These are phyloP conservation scores for Tragelaphus imberbis DNA, from an alignment of 2,113 vertebrate genomes.

Conservation along the genomic window DNA sequence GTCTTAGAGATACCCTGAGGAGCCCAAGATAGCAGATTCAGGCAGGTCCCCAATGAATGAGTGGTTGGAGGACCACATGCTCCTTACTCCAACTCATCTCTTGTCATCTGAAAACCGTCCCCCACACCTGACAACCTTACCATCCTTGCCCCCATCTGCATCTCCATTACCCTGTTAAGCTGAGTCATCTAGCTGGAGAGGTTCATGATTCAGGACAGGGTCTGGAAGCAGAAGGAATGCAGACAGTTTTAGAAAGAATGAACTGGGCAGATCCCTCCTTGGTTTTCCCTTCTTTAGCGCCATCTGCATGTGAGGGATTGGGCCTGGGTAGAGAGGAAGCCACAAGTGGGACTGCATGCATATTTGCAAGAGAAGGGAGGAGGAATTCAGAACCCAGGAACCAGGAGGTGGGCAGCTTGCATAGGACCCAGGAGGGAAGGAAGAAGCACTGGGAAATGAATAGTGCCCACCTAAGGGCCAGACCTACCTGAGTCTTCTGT, in stretches of 20 bases:
- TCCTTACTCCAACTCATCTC: background rate
- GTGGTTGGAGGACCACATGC: background rate
- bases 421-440: background rate
- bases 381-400: background rate
- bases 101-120: too few relatives aligned
- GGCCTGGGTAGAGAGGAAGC: background rate
- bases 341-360: background rate
- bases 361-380: background rate
- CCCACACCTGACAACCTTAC: too few relatives aligned
- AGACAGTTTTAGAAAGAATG: background rate
- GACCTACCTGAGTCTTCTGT: accelerated
- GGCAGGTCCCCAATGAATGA: background rate
- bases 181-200: background rate
- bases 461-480: background rate
- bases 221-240: background rate
- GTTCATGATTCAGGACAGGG: background rate
- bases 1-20: background rate
- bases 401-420: background rate
- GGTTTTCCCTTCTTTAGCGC: background rate
- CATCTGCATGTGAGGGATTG: background rate
- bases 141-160: accelerated
- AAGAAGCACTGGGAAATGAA: background rate
- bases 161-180: too few relatives aligned
- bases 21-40: background rate
- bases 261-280: background rate